phyloP scores from a whole-genome alignment of 2,888 invertebrate species.

The Caenorhabditis sulstoni region DNA sequence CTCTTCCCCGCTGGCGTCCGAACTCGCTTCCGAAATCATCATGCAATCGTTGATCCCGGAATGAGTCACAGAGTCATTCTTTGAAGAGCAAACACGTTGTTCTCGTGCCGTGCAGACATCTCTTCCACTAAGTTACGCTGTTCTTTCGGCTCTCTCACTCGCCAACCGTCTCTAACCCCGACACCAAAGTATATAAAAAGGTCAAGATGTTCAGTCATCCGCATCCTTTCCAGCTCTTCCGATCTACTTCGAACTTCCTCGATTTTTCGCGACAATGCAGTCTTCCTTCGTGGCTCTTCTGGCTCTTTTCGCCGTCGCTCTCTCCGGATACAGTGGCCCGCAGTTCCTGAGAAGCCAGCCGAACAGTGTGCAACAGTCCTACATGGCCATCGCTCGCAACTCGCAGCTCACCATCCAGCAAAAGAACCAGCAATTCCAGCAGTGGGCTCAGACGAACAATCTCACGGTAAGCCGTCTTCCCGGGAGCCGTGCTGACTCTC shows the following conservation, averaged over 20 bases:
- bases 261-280: conserved; percentile 10
- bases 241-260: not conserved
- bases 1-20: not conserved
- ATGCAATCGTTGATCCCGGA: conserved; percentile 3
- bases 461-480: conserved; percentile 17
- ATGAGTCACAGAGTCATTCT: not conserved
- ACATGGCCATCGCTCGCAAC: conserved; percentile 21
- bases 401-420: conserved; percentile 19
- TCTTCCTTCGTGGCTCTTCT: conserved; percentile 15
- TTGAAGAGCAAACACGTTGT: conserved; percentile 24
- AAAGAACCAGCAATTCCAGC: conserved; percentile 31
- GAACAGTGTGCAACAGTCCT: conserved; percentile 35
- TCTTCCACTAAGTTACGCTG: conserved; percentile 1
- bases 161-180: not conserved
- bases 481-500: not conserved
- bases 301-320: conserved; percentile 12
- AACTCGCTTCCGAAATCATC: conserved; percentile 4
- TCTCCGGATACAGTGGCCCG: conserved; percentile 14
- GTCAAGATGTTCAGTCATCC: not conserved
- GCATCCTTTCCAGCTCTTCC: not conserved
- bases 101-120: conserved; percentile 19
- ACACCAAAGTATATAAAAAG: conserved; percentile 17
- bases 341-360: conserved; percentile 38
- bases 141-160: not conserved
- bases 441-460: conserved; percentile 44